Evolutionary conservation across 2,113 vertebrate species (phyloP), one percentile per base, ranked within the genome.

Genomic region (Nansenia antarctica): DNA sequence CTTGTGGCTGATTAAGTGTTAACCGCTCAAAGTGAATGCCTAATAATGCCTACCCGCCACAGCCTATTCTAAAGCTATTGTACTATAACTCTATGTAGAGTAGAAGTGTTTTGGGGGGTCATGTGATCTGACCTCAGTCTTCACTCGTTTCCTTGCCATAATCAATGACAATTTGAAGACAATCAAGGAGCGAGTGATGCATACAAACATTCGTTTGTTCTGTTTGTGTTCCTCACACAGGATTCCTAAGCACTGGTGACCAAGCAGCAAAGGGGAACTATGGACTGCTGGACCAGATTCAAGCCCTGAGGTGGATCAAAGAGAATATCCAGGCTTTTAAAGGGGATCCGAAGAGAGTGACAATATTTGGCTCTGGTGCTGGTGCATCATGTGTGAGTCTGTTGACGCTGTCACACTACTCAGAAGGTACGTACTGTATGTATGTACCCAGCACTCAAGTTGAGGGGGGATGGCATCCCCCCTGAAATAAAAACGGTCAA

Each of bases 191-290:
- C n/a, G 20, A n/a, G 45, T 49, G 45, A 70, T 29, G 9, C 55
- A 59, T 62, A n/a, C n/a, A 12, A n/a, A n/a, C n/a, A n/a, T n/a
- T 14, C 7, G 52, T 54, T 11, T 74, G 5, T 20, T 58, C 67
- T 62, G 9, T 79, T 62, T 67, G 64, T 14, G 77, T 58, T 49
- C 68, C 8, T 39, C 59, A 68, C 78, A n/a, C 62, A 99, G 97
- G 97, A 31, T 99, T 99, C 80, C 83, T 99, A 63, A 98, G 97
- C 84, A 99, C 97, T 24, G 97, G 97, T 0, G 97, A 99, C 86
- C 96, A 98, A 89, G 97, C 97, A 1, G 97, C 97, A 76, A 97
- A 96, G 82, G 97, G 97, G 47, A 99, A 99, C 90, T 98, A 98
- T 0, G 97, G 97, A 9, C 90, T 99, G 35, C 90, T 99, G 89